Percentiles rank a stretch among this genome's conserved stretches.
phyloP scores from a whole-genome alignment of 2,113 vertebrate species.

The Ailurus styani region DNA sequence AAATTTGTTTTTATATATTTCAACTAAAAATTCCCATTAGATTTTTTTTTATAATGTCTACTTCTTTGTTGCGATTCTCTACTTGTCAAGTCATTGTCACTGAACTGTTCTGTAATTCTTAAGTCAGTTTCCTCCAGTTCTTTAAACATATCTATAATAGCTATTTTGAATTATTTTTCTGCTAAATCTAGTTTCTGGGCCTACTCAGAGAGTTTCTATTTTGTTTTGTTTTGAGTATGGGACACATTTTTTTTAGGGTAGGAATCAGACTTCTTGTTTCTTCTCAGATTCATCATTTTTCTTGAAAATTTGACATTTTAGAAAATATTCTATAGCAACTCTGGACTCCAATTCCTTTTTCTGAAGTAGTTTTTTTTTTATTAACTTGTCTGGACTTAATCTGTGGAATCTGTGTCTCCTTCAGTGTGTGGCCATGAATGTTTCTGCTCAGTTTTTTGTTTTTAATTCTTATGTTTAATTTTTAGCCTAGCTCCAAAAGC shows the following conservation, averaged over 20 bases:
- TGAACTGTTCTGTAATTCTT: not conserved
- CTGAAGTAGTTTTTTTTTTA: not conserved
- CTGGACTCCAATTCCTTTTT: not conserved
- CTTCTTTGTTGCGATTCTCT: not conserved
- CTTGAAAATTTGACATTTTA: not conserved
- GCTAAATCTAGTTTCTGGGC: not conserved
- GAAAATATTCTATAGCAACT: not conserved
- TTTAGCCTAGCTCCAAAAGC: not conserved
- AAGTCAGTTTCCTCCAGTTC: not conserved
- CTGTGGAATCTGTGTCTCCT: not conserved
- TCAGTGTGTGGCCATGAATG: not conserved
- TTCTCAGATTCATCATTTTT: not conserved
- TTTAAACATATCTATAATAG: not conserved
- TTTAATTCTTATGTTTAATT: not conserved
- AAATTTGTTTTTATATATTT: not conserved
- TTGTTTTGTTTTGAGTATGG: not conserved
- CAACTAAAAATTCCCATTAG: not conserved
- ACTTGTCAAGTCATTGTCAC: not conserved
- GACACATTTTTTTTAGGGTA: not conserved
- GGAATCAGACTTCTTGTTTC: not conserved
- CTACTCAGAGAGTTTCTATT: not conserved
- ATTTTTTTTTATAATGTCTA: not conserved
- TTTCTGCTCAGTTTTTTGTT: not conserved
- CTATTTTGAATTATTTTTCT: not conserved
- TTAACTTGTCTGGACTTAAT: not conserved